phyloP scores from a whole-genome alignment of 2,888 invertebrate genomes.

The Drosophila emarginata region DNA sequence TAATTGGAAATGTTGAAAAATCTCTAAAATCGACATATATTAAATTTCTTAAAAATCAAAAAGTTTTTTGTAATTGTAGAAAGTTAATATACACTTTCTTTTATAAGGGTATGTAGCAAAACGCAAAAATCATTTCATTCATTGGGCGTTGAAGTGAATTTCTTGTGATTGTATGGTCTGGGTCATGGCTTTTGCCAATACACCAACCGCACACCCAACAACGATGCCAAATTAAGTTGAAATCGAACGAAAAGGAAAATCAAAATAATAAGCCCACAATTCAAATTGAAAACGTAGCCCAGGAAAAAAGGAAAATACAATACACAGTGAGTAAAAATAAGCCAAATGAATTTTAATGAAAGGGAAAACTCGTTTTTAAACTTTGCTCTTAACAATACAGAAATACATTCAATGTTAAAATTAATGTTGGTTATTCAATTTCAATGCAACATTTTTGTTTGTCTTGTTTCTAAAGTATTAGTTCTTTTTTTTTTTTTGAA shows the following conservation, averaged over 20 bases:
- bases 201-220: not conserved
- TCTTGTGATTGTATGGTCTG: conserved; percentile 45
- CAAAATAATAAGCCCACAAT: conserved; percentile 36
- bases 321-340: conserved; percentile 35
- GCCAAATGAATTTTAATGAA: conserved; percentile 40
- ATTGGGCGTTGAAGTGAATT: conserved; percentile 35
- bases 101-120: conserved; percentile 25
- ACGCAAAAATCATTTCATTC: conserved; percentile 58
- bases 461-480: not conserved
- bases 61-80: no score
- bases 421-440: conserved; percentile 18
- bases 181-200: conserved; percentile 29
- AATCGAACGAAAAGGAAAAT: not conserved
- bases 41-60: no score
- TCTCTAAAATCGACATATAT: no score
- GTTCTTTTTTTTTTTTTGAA: conserved; percentile 12
- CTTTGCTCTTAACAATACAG: not conserved
- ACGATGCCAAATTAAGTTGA: not conserved
- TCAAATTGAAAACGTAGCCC: conserved; percentile 33
- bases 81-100: not conserved
- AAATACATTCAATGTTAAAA: not conserved
- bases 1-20: not conserved
- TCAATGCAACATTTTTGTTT: conserved; percentile 2
- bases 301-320: conserved; percentile 25
- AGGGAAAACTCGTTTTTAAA: conserved; percentile 5